These are phyloP conservation scores for Malurus leucopterus DNA, from an alignment of 2,797 vertebrate genomes.

Conservation along the genomic window DNA sequence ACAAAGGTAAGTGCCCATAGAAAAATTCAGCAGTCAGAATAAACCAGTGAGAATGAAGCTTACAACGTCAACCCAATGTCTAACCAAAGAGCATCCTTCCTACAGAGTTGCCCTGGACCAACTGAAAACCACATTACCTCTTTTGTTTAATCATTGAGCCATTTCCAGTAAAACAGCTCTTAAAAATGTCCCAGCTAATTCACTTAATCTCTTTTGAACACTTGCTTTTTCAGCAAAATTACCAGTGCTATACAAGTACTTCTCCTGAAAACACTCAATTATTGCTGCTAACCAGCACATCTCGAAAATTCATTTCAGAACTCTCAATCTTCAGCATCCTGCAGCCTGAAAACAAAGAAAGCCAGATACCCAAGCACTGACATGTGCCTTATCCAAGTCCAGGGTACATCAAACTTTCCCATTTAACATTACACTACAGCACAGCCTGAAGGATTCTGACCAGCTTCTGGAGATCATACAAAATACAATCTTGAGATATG, in stretches of 20 bases:
- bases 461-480: neutral
- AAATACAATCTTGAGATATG: neutral
- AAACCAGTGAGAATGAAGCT: neutral
- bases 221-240: neutral
- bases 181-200: neutral
- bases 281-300: neutral
- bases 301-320: neutral
- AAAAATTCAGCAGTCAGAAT: neutral
- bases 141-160: neutral
- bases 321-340: neutral
- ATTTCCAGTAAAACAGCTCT: neutral
- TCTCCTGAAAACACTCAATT: neutral
- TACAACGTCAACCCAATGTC: neutral
- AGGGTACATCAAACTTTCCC: fast-evolving
- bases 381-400: neutral
- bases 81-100: neutral
- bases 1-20: neutral
- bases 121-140: neutral
- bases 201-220: neutral
- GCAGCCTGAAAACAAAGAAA: neutral
- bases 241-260: neutral
- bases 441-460: neutral
- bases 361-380: neutral
- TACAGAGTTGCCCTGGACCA: neutral
- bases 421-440: too few species aligned